phyloP scores from a whole-genome alignment of 2,888 invertebrate genomes.

The Caenorhabditis panamensis region DNA sequence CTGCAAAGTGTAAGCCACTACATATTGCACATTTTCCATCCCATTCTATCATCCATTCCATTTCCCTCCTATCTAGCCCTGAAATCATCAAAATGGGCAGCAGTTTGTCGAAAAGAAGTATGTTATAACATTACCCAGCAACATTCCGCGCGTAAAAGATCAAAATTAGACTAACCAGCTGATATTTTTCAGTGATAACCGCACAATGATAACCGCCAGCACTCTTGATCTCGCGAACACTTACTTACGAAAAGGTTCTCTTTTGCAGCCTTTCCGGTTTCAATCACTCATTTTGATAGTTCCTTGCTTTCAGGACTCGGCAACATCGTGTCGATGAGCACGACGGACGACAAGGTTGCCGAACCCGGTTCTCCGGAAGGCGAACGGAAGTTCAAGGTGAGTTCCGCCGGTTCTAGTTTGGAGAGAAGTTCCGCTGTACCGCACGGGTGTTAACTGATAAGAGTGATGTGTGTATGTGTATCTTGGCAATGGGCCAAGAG shows the following conservation, averaged over 20 bases:
- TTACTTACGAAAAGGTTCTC: slow-evolving; percentile 41
- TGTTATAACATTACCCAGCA: slow-evolving; percentile 1
- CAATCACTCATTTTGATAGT: neutral
- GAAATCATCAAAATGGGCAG: slow-evolving; percentile 14
- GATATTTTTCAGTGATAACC: slow-evolving; percentile 27
- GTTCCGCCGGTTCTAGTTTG: neutral
- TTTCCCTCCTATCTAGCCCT: neutral
- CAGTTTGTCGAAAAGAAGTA: slow-evolving; percentile 37
- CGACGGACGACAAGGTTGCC: neutral
- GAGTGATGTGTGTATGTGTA: neutral
- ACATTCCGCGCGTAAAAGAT: neutral
- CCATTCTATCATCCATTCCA: slow-evolving; percentile 11
- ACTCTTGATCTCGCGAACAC: slow-evolving; percentile 44
- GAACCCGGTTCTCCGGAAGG: slow-evolving; percentile 46
- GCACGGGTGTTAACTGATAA: slow-evolving; percentile 10
- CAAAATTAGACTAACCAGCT: neutral
- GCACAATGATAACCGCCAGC: slow-evolving; percentile 43
- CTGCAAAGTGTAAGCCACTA: slow-evolving; percentile 2
- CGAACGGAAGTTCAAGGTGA: slow-evolving; percentile 41
- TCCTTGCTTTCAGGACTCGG: slow-evolving; percentile 18
- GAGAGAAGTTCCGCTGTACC: neutral
- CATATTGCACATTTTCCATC: slow-evolving; percentile 15
- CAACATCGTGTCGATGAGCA: slow-evolving; percentile 29
- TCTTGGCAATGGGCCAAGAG: slow-evolving; percentile 8
- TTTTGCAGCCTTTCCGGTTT: neutral